These are phyloP conservation scores for Drosophila trapezifrons DNA, from an alignment of 1,140 invertebrate species.

Conservation along the genomic window DNA sequence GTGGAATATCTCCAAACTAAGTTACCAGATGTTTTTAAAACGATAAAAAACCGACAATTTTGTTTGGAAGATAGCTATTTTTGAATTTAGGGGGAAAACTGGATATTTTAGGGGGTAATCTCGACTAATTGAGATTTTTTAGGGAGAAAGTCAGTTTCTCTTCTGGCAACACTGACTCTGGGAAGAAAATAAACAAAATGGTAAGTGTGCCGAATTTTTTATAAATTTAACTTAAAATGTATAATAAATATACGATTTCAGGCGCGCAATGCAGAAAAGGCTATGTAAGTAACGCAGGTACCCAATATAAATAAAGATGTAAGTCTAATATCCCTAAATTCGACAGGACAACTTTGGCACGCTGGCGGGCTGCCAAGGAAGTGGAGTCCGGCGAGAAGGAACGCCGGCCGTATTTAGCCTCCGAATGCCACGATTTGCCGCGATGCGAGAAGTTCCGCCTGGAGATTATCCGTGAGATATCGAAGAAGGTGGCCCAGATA, in stretches of 20 bases:
- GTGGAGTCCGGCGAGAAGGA: constrained; percentile 93
- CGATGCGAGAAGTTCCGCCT: constrained; percentile 97
- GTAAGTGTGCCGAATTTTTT: constrained; percentile 48
- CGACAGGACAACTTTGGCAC: constrained; percentile 95
- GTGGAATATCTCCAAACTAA: no score
- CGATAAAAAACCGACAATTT: no score
- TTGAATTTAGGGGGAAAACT: no score
- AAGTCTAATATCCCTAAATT: neutral
- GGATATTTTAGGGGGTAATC: no score
- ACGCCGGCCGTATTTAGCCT: constrained; percentile 95
- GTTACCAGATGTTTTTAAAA: no score
- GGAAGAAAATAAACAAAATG: constrained; percentile 62
- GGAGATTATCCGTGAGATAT: constrained; percentile 98
- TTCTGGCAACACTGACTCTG: no score
- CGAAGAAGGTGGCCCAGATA: constrained; percentile 99
- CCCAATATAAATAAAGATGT: neutral
- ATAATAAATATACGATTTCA: constrained; percentile 34
- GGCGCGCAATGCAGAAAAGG: constrained; percentile 93
- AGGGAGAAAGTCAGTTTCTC: no score
- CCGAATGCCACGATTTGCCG: constrained; percentile 94
- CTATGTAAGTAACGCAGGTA: constrained; percentile 88
- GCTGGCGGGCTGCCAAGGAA: constrained; percentile 97
- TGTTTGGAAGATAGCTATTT: no score
- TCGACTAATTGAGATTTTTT: no score
- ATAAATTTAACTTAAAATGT: constrained; percentile 12